Evolutionary conservation across 2,888 invertebrate species (phyloP).

Genomic region (Eucera pruinosa): DNA sequence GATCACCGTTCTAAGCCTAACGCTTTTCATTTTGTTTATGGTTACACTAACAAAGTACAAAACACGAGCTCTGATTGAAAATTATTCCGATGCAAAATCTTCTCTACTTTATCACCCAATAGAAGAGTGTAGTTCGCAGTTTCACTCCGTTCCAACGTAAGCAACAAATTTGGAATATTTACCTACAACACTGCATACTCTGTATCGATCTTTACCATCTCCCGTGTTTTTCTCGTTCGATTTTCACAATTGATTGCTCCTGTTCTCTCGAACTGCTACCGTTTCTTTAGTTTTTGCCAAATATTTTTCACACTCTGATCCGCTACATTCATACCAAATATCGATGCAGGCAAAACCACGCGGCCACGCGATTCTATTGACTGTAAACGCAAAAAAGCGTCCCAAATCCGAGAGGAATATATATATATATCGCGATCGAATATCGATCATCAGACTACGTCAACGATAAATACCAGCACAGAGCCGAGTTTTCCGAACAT

Average conservation of each 20-base stretch:
- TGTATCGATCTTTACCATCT: neutral
- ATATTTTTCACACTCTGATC: constrained; percentile 18
- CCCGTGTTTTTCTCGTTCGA: neutral
- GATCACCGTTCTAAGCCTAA: no score
- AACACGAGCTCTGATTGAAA: no score
- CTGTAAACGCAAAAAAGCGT: constrained; percentile 9
- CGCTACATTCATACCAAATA: neutral
- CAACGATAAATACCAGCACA: constrained; percentile 37
- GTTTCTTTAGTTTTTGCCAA: constrained; percentile 16
- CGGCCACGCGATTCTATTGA: constrained; percentile 2
- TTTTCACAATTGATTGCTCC: neutral
- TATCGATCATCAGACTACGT: constrained; percentile 27
- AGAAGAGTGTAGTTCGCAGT: neutral
- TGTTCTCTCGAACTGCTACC: neutral
- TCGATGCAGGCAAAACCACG: constrained; percentile 7
- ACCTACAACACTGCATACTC: neutral
- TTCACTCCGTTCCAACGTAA: neutral
- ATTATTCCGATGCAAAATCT: no score
- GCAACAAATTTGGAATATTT: neutral
- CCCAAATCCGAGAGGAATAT: neutral
- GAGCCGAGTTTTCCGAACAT: constrained; percentile 28
- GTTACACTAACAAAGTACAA: no score
- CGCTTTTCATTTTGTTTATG: no score
- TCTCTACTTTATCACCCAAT: neutral
- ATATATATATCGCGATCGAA: constrained; percentile 9